Base-by-base conservation (phyloP, 2,888 invertebrate species). In the Gandaritis pyraliata region DNA sequence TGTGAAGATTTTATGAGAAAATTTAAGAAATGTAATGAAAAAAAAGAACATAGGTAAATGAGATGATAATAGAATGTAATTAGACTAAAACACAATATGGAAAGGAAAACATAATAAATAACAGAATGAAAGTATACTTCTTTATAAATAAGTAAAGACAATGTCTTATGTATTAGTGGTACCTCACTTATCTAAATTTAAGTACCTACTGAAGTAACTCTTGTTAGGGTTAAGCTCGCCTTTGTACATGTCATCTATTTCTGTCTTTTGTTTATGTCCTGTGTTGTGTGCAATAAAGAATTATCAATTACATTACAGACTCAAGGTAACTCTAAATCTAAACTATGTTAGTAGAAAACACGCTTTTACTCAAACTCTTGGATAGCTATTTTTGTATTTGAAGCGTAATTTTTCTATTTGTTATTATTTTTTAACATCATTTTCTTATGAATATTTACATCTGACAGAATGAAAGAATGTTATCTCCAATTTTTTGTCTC, bases 1-100 rank as follows among this genome's bases (percentile, higher is more conserved):
- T 82, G 78, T 82, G 85, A 85, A 88, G 77, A 86, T 84, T 88
- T 85, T 87, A 88, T 84, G 82, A 83, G 76, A 83, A 16, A 66
- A 80, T 74, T 59, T 69, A 76, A 1, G 11, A 78, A 78, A 77
- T 75, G 76, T 77, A 74, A 81, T 77, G 71, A 76, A 62, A 58
- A 29, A 55, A 47, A 49, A 51, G n/a, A n/a, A n/a, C n/a, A n/a
- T n/a, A n/a, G 2, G 16, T 15, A 7, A 39, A n/a, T n/a, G n/a
- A n/a, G n/a, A n/a, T n/a, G 23, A 23, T 23, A 23, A 23, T 23
- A n/a, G 5, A 23, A 23, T 23, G 6, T 16, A 43, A n/a, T 10
- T 43, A 16, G 16, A 16, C 15, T 16, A 16, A 15, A 11, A 15
- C n/a, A 39, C 3, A 33, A 33, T 11, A 8, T 33, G 33, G 33